Base-by-base conservation (phyloP, 2,888 invertebrate genomes). In the Polietes domitor region DNA sequence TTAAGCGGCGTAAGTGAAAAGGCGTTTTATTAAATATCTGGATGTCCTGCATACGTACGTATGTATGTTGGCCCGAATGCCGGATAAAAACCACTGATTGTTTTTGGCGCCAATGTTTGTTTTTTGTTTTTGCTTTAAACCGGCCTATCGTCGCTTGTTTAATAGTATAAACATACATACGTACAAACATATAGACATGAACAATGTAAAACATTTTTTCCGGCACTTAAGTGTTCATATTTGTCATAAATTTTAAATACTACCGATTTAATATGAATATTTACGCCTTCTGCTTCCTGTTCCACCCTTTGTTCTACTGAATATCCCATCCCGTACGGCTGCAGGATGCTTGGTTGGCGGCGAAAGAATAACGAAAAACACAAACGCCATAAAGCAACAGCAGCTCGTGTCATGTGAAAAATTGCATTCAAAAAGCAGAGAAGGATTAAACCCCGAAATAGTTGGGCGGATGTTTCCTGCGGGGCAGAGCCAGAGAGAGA, bases 81-180 rank as follows among this genome's bases (percentile, higher is more conserved):
- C 55, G 10, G 10, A 4, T 55, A 9, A 21, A n/a, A 24, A 24
- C 55, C 6, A 24, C 21, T 9, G 24, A 21, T 55, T 71, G n/a
- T 82, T 80, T 78, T 81, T 68, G 79, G 82, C 72, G 85, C 77
- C 68, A 82, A 77, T 70, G 47, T 26, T 28, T 7, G 47, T 17
- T 74, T n/a, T 17, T 50, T 19, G 5, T 50, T 19, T 21, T 55
- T 55, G 55, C n/a, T 12, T 9, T 2, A 47, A 47, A 17, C 50
- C 5, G 37, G 50, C 15, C n/a, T 5, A 19, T 24, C 70, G 61
- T 32, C 17, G 28, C 2, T 28, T 24, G 21, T 43, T 71, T 63
- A 68, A 65, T 76, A 79, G n/a, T n/a, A n/a, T n/a, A n/a, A n/a
- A n/a, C n/a, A n/a, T n/a, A n/a, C n/a, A n/a, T n/a, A n/a, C n/a